Conservation (phyloP, 2,888 invertebrate species). For the Bombylius discolor region DNA sequence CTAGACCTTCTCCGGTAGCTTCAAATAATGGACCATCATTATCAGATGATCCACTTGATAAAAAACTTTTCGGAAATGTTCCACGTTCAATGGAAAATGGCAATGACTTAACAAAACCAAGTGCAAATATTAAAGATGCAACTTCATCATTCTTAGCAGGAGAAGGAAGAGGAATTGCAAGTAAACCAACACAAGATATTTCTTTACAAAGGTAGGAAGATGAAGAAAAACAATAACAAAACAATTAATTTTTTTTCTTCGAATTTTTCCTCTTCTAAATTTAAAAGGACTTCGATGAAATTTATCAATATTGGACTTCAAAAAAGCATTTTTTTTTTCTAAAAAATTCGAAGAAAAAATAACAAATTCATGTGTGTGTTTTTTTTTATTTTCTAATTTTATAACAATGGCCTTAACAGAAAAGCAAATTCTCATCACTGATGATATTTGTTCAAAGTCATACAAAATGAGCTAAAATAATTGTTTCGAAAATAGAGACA, state of each 20-base stretch:
- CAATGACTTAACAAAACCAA: conserved; percentile 17
- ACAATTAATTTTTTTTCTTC: too few relatives aligned
- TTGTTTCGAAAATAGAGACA: background rate
- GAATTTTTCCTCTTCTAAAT: too few relatives aligned
- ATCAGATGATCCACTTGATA: conserved; percentile 19
- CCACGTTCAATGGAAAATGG: conserved; percentile 22
- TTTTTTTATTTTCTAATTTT: too few relatives aligned
- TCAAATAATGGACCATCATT: conserved; percentile 6
- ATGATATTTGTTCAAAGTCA: too few relatives aligned
- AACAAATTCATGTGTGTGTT: too few relatives aligned
- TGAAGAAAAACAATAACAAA: too few relatives aligned
- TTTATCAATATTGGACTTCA: too few relatives aligned
- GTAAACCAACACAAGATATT: background rate
- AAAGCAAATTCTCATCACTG: too few relatives aligned
- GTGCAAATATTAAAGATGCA: conserved; percentile 27
- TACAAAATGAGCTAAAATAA: background rate
- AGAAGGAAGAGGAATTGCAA: conserved; percentile 16
- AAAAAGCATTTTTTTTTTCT: too few relatives aligned
- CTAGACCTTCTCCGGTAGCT: conserved; percentile 7
- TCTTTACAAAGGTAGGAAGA: conserved; percentile 7
- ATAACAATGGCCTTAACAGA: too few relatives aligned
- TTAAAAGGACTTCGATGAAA: too few relatives aligned
- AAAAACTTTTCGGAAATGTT: conserved; percentile 21
- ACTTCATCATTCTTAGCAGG: conserved; percentile 29
- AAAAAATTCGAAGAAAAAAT: too few relatives aligned